These are phyloP conservation scores for Rhyacichthys aspro DNA, from an alignment of 2,797 vertebrate species.

Conservation along the genomic window DNA sequence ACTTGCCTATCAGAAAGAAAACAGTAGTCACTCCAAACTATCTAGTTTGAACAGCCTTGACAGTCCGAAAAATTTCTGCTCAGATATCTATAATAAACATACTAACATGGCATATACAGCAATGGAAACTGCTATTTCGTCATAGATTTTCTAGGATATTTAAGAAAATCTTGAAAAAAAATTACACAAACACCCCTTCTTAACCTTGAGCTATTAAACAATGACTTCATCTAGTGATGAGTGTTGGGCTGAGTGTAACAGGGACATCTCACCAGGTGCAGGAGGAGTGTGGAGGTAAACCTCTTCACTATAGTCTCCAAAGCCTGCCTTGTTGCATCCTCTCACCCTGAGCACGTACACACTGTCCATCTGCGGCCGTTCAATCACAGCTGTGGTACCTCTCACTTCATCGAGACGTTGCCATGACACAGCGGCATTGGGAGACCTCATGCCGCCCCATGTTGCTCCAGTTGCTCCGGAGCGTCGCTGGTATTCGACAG, in stretches of 20 bases:
- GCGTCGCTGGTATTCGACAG: constrained; percentile 90
- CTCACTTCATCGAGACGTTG: constrained; percentile 90
- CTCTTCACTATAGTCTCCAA: constrained; percentile 95
- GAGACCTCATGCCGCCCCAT: constrained; percentile 85
- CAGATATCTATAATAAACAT: too few relatives aligned
- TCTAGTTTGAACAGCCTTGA: too few relatives aligned
- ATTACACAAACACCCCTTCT: not conserved
- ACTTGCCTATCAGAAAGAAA: too few relatives aligned
- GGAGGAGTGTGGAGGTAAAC: constrained; percentile 95
- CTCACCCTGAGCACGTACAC: constrained; percentile 92
- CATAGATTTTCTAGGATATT: too few relatives aligned
- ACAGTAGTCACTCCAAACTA: too few relatives aligned
- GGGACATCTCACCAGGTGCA: constrained; percentile 83
- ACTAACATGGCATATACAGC: too few relatives aligned
- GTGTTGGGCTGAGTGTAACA: not conserved
- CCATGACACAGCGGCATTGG: constrained; percentile 84
- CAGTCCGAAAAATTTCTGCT: too few relatives aligned
- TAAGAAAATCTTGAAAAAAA: constrained; percentile 3
- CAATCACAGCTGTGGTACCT: constrained; percentile 88
- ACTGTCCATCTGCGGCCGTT: constrained; percentile 90
- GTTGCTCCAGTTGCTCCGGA: constrained; percentile 84
- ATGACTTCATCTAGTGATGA: not conserved
- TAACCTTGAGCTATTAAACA: not conserved
- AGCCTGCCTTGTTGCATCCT: constrained; percentile 95
- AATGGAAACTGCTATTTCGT: too few relatives aligned